A percentile compares a stretch with the other conserved stretches of the same genome.
phyloP scores from a whole-genome alignment of 2,797 vertebrate genomes.

The Gambelia wislizenii region DNA sequence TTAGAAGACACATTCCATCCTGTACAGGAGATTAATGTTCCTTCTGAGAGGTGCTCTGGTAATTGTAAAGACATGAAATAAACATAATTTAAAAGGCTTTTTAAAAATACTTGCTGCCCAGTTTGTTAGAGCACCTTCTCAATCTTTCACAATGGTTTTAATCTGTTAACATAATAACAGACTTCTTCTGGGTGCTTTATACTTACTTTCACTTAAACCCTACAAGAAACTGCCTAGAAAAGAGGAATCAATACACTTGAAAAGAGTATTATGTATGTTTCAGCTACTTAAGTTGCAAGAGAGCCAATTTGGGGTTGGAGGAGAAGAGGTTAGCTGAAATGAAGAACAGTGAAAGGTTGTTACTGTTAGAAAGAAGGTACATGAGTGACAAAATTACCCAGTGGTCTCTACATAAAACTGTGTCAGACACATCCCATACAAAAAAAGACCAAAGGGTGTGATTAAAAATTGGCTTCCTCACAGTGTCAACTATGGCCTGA shows the following conservation, averaged over 20 bases:
- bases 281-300: neutral
- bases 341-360: slow-evolving; percentile 56
- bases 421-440: slow-evolving; percentile 45
- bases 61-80: neutral
- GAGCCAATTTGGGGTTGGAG: neutral
- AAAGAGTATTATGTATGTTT: neutral
- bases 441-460: slow-evolving; percentile 46
- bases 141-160: neutral
- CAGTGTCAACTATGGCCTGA: slow-evolving; percentile 47
- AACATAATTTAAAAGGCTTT: neutral
- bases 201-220: neutral
- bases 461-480: slow-evolving; percentile 51
- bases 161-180: no score
- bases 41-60: neutral
- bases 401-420: slow-evolving; percentile 39
- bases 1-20: neutral
- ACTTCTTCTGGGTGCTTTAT: neutral
- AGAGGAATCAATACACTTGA: neutral
- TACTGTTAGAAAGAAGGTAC: slow-evolving; percentile 5
- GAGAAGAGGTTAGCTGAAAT: neutral
- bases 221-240: neutral
- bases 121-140: neutral
- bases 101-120: neutral
- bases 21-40: neutral
- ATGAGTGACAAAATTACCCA: slow-evolving; percentile 14